Evolutionary conservation across 2,888 invertebrate genomes (phyloP).

Genomic region (Lasioglossum marginatum): DNA sequence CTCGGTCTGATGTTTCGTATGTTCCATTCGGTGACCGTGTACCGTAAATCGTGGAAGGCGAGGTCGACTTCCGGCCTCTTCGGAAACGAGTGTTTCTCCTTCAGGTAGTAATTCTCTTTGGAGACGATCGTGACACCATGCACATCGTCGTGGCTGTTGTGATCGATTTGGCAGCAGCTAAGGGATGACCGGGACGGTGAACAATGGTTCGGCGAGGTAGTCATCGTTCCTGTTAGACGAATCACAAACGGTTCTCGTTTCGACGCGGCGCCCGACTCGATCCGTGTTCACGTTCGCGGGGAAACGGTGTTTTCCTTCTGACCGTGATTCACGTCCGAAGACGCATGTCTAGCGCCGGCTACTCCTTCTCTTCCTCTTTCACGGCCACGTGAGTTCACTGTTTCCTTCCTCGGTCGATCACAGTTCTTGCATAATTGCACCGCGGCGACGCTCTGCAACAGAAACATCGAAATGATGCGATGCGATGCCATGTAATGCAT

Average conservation of each 20-base stretch:
- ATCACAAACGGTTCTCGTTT: not conserved
- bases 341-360: slow-evolving; percentile 36
- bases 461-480: not conserved
- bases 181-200: slow-evolving; percentile 81
- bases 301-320: slow-evolving; percentile 35
- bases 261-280: not conserved
- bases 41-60: slow-evolving; percentile 89
- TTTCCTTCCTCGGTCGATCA: slow-evolving; percentile 6
- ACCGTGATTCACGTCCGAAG: slow-evolving; percentile 37
- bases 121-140: slow-evolving; percentile 69
- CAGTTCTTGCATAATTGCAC: slow-evolving; percentile 36
- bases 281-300: slow-evolving; percentile 14
- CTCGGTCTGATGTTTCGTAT: slow-evolving; percentile 87
- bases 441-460: slow-evolving; percentile 31
- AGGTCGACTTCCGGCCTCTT: slow-evolving; percentile 88
- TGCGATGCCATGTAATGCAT: not conserved
- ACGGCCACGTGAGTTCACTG: slow-evolving; percentile 2
- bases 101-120: slow-evolving; percentile 77
- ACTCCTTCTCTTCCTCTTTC: not conserved
- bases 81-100: slow-evolving; percentile 85
- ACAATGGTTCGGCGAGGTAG: slow-evolving; percentile 70
- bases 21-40: slow-evolving; percentile 87
- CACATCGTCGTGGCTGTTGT: slow-evolving; percentile 78
- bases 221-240: slow-evolving; percentile 39
- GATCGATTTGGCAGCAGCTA: slow-evolving; percentile 82